phyloP scores from a whole-genome alignment of 2,888 invertebrate species.

The Cosmia trapezina region DNA sequence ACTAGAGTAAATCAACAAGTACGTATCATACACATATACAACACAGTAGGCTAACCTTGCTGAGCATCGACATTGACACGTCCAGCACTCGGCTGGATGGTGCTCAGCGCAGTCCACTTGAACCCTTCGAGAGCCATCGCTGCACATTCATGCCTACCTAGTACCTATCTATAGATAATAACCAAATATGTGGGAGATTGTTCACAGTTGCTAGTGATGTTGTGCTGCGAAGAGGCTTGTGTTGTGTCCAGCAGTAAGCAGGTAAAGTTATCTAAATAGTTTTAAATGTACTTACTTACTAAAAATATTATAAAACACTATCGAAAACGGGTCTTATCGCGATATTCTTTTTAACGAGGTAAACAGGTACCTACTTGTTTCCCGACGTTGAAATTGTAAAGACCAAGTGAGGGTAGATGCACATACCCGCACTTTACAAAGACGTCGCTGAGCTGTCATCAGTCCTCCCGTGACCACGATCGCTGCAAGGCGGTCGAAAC shows the following conservation, averaged over 20 bases:
- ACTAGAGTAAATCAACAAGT: too few relatives aligned
- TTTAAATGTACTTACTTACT: background rate
- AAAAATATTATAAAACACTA: too few relatives aligned
- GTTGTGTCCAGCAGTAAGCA: background rate
- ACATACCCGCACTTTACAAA: too few relatives aligned
- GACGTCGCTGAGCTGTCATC: too few relatives aligned
- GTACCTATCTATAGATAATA: slow-evolving; percentile 32
- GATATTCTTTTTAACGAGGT: too few relatives aligned
- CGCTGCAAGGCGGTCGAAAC: too few relatives aligned
- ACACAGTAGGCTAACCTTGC: slow-evolving; percentile 57
- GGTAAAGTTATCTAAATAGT: background rate
- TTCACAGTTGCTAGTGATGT: background rate
- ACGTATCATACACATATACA: background rate
- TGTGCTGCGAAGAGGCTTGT: background rate
- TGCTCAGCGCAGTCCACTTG: slow-evolving; percentile 76
- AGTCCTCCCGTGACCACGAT: too few relatives aligned
- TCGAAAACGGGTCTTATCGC: too few relatives aligned
- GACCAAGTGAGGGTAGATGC: too few relatives aligned
- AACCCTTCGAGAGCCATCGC: slow-evolving; percentile 80
- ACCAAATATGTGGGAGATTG: slow-evolving; percentile 25
- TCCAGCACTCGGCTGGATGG: slow-evolving; percentile 77
- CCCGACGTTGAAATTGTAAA: too few relatives aligned
- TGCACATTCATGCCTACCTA: slow-evolving; percentile 73
- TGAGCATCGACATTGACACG: slow-evolving; percentile 82
- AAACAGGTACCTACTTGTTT: too few relatives aligned